A percentile compares a stretch with the other conserved stretches of the same genome.
Evolutionary conservation across 2,113 vertebrate species (phyloP).

Genomic region (Corythornis vintsioides): DNA sequence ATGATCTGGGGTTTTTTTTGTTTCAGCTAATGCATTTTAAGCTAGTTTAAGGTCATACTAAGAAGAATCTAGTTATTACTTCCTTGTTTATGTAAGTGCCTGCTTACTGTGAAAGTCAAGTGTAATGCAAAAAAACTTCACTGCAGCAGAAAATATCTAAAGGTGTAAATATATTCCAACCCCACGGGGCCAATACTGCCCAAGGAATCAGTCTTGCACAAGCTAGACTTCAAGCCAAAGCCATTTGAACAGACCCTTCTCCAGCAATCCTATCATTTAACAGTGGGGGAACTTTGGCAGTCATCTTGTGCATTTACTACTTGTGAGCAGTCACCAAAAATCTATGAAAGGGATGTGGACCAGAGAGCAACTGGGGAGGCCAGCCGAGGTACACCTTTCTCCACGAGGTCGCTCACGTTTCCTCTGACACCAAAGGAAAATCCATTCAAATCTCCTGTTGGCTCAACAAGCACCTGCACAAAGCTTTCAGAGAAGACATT

Average conservation of each 20-base stretch:
- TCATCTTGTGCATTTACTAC: not conserved
- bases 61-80: not conserved
- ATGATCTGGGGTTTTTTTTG: not conserved
- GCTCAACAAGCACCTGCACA: not conserved
- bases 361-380: not conserved
- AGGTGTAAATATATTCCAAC: not conserved
- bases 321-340: not conserved
- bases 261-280: not conserved
- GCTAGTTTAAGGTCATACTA: not conserved
- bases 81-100: not conserved
- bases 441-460: not conserved
- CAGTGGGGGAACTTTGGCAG: not conserved
- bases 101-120: slow-evolving; percentile 3
- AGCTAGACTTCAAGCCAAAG: not conserved
- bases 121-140: not conserved
- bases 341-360: not conserved
- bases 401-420: not conserved
- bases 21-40: not conserved
- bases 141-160: not conserved
- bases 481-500: not conserved
- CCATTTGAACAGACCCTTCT: not conserved
- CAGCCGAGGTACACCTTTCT: not conserved
- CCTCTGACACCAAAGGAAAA: not conserved
- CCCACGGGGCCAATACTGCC: not conserved
- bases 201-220: not conserved